Evolutionary conservation across 2,113 vertebrate species (phyloP), one percentile per base, ranked within the genome.

Genomic region (Alexandromys fortis): DNA sequence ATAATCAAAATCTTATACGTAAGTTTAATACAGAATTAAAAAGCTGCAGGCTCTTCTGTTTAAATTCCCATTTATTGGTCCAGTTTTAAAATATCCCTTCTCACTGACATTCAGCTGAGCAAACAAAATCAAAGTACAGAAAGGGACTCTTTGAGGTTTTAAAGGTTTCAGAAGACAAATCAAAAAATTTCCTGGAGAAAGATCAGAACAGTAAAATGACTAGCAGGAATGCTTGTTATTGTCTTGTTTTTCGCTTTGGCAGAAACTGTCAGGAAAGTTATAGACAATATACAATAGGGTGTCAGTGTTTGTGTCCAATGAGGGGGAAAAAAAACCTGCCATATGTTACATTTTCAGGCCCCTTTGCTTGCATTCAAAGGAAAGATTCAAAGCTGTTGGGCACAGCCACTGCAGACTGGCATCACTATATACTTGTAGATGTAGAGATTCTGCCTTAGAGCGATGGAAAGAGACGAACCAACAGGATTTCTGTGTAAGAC

Each of bases 181-280:
- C 93, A 65, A 95, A 97, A 97, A 72, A 33, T n/a, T 38, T 95
- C 67, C n/a, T 96, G 90, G 85, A 92, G 61, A 95, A 97, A 73
- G 47, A 96, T 89, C 76, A 92, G 61, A 97, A 91, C 12, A 42
- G 5, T 90, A 79, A 95, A 96, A 90, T 75, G 33, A 94, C 58
- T 89, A 78, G 13, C 63, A 93, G 38, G 2, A 92, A 30, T 88
- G 42, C 30, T 58, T 82, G 58, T 58, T 82, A 26, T 26, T 55
- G 2, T 42, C 38, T 63, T 45, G 7, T 38, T 10, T 33, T 45
- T 89, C 26, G 12, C 78, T 72, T 93, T 93, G 88, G 22, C 55
- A 90, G 93, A 96, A 94, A 13, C 24, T 65, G 85, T 81, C 52
- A 55, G 58, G 45, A 95, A 94, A 94, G 7, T 38, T 91, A 45